Conservation (phyloP, 2,888 invertebrate genomes). For the Arenicola marina region DNA sequence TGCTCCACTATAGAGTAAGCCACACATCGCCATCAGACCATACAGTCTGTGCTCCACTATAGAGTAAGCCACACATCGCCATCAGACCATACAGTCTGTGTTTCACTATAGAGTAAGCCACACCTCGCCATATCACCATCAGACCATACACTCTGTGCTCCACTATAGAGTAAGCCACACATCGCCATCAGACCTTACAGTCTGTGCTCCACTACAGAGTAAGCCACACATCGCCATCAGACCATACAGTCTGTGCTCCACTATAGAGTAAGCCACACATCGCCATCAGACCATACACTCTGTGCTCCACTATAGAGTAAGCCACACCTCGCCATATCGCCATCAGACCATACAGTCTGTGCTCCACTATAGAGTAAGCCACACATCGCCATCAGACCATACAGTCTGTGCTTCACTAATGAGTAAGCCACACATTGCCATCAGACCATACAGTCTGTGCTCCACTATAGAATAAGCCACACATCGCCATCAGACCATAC, state of each 20-base stretch:
- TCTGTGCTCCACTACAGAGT: constrained; percentile 26
- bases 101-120: constrained; percentile 27
- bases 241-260: constrained; percentile 23
- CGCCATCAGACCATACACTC: constrained; percentile 21
- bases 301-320: constrained; percentile 27
- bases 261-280: constrained; percentile 26
- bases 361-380: constrained; percentile 27
- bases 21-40: constrained; percentile 19
- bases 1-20: constrained; percentile 27
- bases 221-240: constrained; percentile 18
- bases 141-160: constrained; percentile 24
- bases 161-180: constrained; percentile 25
- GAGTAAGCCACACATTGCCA: constrained; percentile 23
- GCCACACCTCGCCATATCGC: constrained; percentile 13
- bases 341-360: constrained; percentile 22
- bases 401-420: constrained; percentile 21
- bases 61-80: constrained; percentile 23
- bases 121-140: constrained; percentile 12
- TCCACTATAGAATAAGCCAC: constrained; percentile 25
- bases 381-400: constrained; percentile 20
- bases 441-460: constrained; percentile 24
- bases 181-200: constrained; percentile 22
- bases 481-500: constrained; percentile 22
- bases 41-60: constrained; percentile 23
- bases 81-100: constrained; percentile 24